A percentile compares a stretch with the other conserved stretches of the same genome.
Conservation (phyloP, 2,888 invertebrate species). For the Tenthredo scrophulariae region DNA sequence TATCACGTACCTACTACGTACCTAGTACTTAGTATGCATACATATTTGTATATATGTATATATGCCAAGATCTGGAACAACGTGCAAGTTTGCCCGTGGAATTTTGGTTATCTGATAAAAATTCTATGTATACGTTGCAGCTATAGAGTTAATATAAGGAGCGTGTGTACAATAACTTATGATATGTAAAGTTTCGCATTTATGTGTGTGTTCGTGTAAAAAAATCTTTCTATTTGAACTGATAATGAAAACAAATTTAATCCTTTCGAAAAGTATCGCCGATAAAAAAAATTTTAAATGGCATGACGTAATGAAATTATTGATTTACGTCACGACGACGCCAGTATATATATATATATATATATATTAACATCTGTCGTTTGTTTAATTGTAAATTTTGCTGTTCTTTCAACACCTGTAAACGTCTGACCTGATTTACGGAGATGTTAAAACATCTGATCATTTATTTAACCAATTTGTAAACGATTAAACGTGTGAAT, state of each 20-base stretch:
- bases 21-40: not conserved
- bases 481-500: not conserved
- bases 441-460: not conserved
- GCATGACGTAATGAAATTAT: not conserved
- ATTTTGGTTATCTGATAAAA: slow-evolving; percentile 44
- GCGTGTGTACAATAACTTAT: no score
- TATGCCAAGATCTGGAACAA: not conserved
- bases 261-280: not conserved
- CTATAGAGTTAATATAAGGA: not conserved
- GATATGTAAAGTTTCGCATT: no score
- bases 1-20: slow-evolving; percentile 18
- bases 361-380: slow-evolving; percentile 12
- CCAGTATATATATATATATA: no score
- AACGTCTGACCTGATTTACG: slow-evolving; percentile 40
- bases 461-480: not conserved
- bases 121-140: not conserved
- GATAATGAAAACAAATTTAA: no score
- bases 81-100: slow-evolving; percentile 41
- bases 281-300: not conserved
- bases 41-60: not conserved
- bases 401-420: slow-evolving; percentile 8
- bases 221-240: no score
- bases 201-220: no score
- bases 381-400: slow-evolving; percentile 25
- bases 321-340: not conserved